phyloP scores from a whole-genome alignment of 2,113 vertebrate genomes.

The Aptenodytes forsteri region DNA sequence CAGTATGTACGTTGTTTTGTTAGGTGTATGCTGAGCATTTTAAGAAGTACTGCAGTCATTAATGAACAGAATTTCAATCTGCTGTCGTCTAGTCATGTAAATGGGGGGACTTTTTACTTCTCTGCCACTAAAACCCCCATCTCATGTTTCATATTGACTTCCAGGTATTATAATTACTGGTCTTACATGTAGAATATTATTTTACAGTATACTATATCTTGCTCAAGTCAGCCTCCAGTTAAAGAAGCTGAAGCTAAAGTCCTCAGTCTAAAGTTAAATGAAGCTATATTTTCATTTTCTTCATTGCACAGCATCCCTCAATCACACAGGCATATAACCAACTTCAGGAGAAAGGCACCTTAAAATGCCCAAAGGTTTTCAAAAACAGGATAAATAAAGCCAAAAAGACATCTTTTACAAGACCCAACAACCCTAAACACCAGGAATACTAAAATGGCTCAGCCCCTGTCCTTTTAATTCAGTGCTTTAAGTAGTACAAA shows the following conservation, averaged over 20 bases:
- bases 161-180: neutral
- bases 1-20: neutral
- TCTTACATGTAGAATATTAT: neutral
- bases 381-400: neutral
- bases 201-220: neutral
- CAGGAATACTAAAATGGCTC: neutral
- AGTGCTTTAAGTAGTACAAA: neutral
- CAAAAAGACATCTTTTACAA: neutral
- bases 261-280: neutral
- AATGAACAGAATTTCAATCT: slow-evolving; percentile 53
- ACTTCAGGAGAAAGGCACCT: neutral
- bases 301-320: neutral
- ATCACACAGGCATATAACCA: neutral
- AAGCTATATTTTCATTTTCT: neutral
- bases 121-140: neutral
- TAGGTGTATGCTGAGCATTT: slow-evolving; percentile 7
- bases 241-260: neutral
- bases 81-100: neutral
- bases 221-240: neutral
- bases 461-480: neutral
- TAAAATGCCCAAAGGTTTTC: neutral
- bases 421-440: neutral
- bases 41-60: slow-evolving; percentile 44
- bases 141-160: neutral
- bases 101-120: neutral